Evolutionary conservation across 2,888 invertebrate species (phyloP).

Genomic region (Heliconius cydno): DNA sequence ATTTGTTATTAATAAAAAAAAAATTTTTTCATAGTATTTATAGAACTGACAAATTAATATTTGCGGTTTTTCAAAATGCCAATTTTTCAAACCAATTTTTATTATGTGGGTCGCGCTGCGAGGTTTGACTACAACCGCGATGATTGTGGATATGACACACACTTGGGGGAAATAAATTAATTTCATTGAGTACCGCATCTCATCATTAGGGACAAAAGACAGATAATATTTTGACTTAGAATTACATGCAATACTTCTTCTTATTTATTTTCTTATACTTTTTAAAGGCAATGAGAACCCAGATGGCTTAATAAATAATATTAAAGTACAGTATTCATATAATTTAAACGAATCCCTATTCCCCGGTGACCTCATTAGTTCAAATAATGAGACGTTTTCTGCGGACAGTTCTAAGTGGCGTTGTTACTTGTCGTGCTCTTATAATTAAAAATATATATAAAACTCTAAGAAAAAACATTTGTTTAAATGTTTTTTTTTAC

Average conservation of each 20-base stretch:
- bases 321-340: slow-evolving; percentile 57
- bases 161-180: too few species aligned
- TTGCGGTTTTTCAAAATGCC: too few species aligned
- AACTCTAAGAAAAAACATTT: not conserved
- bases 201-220: too few species aligned
- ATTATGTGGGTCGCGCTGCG: too few species aligned
- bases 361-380: slow-evolving; percentile 71
- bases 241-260: not conserved
- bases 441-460: slow-evolving; percentile 24
- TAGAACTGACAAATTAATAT: too few species aligned
- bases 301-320: not conserved
- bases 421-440: slow-evolving; percentile 8
- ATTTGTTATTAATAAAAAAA: too few species aligned
- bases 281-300: not conserved
- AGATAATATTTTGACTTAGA: too few species aligned
- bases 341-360: slow-evolving; percentile 62
- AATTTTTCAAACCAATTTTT: too few species aligned
- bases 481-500: not conserved
- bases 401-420: slow-evolving; percentile 18
- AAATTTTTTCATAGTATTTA: too few species aligned
- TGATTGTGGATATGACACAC: too few species aligned
- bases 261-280: not conserved
- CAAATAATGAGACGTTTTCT: slow-evolving; percentile 51
- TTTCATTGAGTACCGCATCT: too few species aligned
- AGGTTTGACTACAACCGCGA: too few species aligned